A percentile compares a stretch with the other conserved stretches of the same genome.
Conservation (phyloP, 2,797 vertebrate species). For the Parauchenoglanis punctatus region DNA sequence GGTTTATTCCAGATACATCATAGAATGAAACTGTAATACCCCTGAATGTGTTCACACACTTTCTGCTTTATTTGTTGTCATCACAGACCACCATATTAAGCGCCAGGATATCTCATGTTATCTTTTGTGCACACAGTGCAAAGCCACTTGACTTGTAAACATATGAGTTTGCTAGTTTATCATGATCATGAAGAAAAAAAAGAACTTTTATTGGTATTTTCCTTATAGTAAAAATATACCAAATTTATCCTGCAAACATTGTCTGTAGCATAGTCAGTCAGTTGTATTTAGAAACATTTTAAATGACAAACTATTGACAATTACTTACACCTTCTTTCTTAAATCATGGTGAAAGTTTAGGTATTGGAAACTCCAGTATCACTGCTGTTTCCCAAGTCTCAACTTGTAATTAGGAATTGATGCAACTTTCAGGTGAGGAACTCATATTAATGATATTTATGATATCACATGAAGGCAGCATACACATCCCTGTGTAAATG, state of each 20-base stretch:
- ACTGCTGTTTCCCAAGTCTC: neutral
- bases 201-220: no score
- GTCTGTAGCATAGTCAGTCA: neutral
- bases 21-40: neutral
- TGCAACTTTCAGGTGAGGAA: no score
- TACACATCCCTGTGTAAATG: no score
- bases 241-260: neutral
- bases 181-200: no score
- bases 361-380: neutral
- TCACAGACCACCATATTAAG: neutral
- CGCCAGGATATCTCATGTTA: neutral
- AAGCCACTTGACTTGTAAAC: neutral
- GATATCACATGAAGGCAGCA: neutral
- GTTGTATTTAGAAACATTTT: neutral
- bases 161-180: neutral
- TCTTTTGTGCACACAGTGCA: neutral
- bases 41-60: neutral
- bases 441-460: no score
- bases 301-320: neutral
- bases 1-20: neutral
- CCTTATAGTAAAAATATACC: no score
- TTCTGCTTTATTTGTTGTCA: neutral
- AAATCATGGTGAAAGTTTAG: neutral
- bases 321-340: neutral
- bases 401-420: neutral